Conservation (phyloP, 2,888 invertebrate genomes). For the Punctoribates punctum region DNA sequence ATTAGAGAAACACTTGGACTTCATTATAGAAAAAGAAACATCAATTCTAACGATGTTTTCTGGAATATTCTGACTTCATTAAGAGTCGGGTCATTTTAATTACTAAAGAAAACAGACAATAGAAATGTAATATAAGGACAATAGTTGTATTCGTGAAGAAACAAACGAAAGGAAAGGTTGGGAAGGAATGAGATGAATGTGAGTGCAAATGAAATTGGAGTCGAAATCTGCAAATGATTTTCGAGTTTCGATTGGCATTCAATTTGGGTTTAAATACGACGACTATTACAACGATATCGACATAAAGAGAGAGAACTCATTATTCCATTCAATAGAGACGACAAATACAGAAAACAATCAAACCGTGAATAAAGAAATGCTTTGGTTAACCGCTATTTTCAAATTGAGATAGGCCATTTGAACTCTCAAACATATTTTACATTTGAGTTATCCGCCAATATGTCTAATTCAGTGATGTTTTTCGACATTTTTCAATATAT, state of each 20-base stretch:
- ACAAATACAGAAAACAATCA: conserved; percentile 4
- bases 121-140: too few species aligned
- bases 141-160: background rate
- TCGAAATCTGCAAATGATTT: conserved; percentile 1
- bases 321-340: background rate
- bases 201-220: background rate
- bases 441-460: background rate
- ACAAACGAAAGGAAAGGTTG: background rate
- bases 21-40: too few species aligned
- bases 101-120: too few species aligned
- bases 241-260: background rate
- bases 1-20: too few species aligned
- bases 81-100: too few species aligned
- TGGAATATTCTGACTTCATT: too few species aligned
- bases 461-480: background rate
- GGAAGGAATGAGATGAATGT: background rate
- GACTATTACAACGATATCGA: background rate
- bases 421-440: background rate
- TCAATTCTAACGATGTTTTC: too few species aligned
- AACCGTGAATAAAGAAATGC: background rate
- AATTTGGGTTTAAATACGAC: background rate
- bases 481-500: background rate
- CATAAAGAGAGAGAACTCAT: background rate
- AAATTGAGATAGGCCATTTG: background rate
- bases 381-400: background rate